Percentiles rank a stretch among this genome's conserved stretches.
These are phyloP conservation scores for Rhopalosiphum maidis DNA, from an alignment of 1,140 invertebrate species.

Conservation along the genomic window DNA sequence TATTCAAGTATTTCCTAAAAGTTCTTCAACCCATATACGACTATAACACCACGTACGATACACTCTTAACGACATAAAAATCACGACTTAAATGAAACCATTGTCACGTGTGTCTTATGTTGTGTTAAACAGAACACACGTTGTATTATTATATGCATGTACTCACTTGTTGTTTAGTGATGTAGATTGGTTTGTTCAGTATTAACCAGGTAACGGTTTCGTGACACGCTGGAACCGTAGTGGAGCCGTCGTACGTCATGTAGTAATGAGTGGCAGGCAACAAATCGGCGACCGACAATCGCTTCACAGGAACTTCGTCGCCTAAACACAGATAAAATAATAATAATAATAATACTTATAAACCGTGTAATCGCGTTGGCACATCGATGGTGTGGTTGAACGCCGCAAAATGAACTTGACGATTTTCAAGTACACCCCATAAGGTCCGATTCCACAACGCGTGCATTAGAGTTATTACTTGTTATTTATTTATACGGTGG, in stretches of 20 bases:
- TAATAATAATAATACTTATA: not conserved
- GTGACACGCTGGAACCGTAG: slow-evolving; percentile 91
- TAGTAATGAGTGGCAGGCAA: slow-evolving; percentile 92
- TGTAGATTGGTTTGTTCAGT: slow-evolving; percentile 95
- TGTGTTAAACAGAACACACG: not conserved
- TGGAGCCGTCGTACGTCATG: slow-evolving; percentile 97
- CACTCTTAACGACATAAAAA: not conserved
- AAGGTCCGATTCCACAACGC: not conserved
- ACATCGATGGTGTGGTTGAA: too few relatives aligned
- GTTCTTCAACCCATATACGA: too few relatives aligned
- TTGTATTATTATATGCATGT: not conserved
- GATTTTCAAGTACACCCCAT: not conserved
- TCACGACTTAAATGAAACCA: not conserved
- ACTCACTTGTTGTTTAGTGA: slow-evolving; percentile 89
- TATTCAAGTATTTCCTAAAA: not conserved
- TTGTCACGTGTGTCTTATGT: not conserved
- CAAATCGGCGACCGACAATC: slow-evolving; percentile 81
- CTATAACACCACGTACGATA: not conserved
- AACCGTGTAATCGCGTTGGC: not conserved
- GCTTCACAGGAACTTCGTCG: slow-evolving; percentile 80
- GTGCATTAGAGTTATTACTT: not conserved
- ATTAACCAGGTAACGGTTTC: slow-evolving; percentile 96
- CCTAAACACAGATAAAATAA: slow-evolving; percentile 65
- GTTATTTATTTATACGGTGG: not conserved
- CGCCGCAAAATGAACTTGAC: not conserved